Evolutionary conservation across 2,113 vertebrate species (phyloP), one percentile per base, ranked within the genome.

Genomic region (Madoqua kirkii): DNA sequence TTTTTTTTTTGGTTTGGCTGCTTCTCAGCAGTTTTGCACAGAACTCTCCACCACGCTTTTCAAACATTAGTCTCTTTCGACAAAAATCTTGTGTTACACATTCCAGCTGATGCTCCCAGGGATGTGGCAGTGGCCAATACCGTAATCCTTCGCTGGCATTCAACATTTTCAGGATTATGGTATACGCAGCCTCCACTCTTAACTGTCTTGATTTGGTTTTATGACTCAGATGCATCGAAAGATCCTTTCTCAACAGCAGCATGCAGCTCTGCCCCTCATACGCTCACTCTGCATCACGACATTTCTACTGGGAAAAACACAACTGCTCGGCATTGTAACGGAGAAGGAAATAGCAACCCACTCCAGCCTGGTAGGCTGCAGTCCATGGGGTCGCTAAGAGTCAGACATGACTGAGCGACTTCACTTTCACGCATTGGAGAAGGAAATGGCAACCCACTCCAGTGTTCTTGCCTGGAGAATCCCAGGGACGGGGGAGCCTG

Each of bases 1-100:
- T 33, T 25, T n/a, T n/a, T 19, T 85, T 87, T 97, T n/a, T n/a
- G n/a, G n/a, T 23, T 82, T 62, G 95, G 96, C 97, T 78, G 87
- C 89, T 82, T 93, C 84, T 95, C 83, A 74, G 45, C 12, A 88
- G 86, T 89, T 97, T 55, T 67, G 55, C 36, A 91, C 55, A 45
- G 62, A 97, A 64, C 74, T 93, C 94, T 52, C 74, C 83, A 82
- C 87, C 48, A 23, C 25, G 60, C 36, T 85, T 91, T 96, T 94
- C 16, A 36, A 96, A 97, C 88, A 67, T 3, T 36, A 95, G n/a
- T 74, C 91, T 97, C 88, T 89, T 31, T 92, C 91, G 36, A 96
- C 86, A 79, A 84, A 91, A 95, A 91, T 87, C 97, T 91, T 93
- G 91, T 91, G 55, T 97, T 45, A 94, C 95, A 84, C 62, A 87